These are phyloP conservation scores for Diaperis boleti DNA, from an alignment of 2,888 invertebrate species.

Conservation along the genomic window DNA sequence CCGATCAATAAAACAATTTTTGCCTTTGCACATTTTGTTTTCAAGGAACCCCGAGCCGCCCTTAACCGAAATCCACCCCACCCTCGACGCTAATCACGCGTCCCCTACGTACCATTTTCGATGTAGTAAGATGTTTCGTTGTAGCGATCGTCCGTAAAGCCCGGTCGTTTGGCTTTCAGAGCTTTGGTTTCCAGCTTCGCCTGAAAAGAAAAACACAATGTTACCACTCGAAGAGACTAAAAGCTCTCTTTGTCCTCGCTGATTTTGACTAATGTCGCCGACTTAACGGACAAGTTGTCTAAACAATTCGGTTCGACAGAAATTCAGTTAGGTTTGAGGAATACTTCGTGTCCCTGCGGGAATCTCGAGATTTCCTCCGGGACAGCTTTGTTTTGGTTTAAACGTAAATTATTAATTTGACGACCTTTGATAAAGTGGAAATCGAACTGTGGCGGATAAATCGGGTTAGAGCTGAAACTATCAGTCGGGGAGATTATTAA, in stretches of 20 bases:
- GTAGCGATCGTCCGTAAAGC: conserved; percentile 92
- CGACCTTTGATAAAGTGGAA: conserved; percentile 26
- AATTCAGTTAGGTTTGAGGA: conserved; percentile 28
- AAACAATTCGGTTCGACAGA: no score
- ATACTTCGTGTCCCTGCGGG: conserved; percentile 21
- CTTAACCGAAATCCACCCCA: no score
- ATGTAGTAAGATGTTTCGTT: conserved; percentile 96
- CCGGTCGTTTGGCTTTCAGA: conserved; percentile 89
- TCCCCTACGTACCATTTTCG: conserved; percentile 84
- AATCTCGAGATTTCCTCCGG: conserved; percentile 28
- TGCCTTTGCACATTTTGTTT: no score
- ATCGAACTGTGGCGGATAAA: conserved; percentile 18
- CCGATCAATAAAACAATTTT: no score
- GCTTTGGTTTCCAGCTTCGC: conserved; percentile 93
- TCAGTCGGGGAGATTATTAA: conserved; percentile 1
- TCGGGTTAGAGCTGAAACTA: conserved; percentile 2
- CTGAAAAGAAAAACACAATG: conserved; percentile 70
- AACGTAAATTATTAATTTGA: conserved; percentile 32
- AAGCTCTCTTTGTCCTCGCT: conserved; percentile 28
- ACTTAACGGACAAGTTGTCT: conserved; percentile 17
- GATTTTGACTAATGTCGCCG: conserved; percentile 37
- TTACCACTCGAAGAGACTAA: conserved; percentile 31
- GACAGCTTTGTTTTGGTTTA: conserved; percentile 29
- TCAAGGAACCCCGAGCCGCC: no score
- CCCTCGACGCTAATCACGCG: conserved; percentile 41